Conservation (phyloP, 2,888 invertebrate genomes). For the Philereme vetulata region DNA sequence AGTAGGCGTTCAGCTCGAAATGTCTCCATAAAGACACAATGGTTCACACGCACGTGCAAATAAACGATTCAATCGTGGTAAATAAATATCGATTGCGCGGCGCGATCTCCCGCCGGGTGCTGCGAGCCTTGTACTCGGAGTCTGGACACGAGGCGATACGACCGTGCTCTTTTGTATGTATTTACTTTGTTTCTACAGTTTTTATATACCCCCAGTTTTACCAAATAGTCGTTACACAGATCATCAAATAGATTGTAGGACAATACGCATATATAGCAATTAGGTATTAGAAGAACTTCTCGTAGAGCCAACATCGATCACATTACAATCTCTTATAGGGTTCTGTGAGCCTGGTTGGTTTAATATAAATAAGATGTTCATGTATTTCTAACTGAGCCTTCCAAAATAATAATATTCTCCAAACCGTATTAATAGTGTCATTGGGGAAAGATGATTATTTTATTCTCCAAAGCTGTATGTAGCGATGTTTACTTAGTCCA, state of each 20-base stretch:
- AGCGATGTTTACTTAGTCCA: no score
- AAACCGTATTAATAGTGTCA: no score
- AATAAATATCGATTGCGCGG: conserved; percentile 72
- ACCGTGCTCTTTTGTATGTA: background rate
- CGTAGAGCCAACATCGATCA: background rate
- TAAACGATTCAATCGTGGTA: conserved; percentile 61
- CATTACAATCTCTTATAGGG: background rate
- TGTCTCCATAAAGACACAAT: conserved; percentile 27
- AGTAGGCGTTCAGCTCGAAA: conserved; percentile 10
- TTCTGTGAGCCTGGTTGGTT: background rate
- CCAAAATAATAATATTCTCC: no score
- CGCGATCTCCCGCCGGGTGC: conserved; percentile 62
- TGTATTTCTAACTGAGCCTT: no score
- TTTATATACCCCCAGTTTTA: no score
- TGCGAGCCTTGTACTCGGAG: conserved; percentile 41
- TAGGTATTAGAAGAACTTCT: background rate
- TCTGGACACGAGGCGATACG: conserved; percentile 14
- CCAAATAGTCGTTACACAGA: no score
- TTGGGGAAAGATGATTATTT: no score
- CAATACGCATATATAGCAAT: no score
- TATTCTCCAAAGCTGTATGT: no score
- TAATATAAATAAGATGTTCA: no score
- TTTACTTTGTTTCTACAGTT: background rate
- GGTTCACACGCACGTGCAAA: conserved; percentile 45
- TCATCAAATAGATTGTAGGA: no score